Percentiles rank a stretch among this genome's conserved stretches.
phyloP scores from a whole-genome alignment of 2,797 vertebrate genomes.

The Labeo calbasu region DNA sequence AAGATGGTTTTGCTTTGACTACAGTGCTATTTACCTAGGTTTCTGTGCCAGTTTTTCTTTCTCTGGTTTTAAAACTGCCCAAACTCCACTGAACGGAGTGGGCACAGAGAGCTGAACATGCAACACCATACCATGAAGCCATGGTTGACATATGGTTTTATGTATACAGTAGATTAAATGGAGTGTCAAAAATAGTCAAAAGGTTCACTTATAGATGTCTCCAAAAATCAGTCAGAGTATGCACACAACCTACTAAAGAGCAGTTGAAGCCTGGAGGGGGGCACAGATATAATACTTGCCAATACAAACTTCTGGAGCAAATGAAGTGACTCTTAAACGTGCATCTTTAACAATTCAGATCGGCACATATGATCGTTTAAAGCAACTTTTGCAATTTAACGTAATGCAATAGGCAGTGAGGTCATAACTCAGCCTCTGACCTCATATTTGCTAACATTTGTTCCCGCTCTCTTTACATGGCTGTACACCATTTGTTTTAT shows the following conservation, averaged over 20 bases:
- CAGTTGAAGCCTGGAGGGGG: not conserved
- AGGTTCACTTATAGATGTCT: conserved; percentile 51
- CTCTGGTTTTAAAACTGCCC: conserved; percentile 48
- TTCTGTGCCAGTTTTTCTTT: conserved; percentile 46
- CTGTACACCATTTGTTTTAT: conserved; percentile 60
- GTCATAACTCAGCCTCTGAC: conserved; percentile 57
- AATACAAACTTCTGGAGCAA: conserved; percentile 28
- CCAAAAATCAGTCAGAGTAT: conserved; percentile 36
- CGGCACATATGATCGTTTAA: conserved; percentile 14
- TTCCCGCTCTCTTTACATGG: conserved; percentile 20
- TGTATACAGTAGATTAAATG: conserved; percentile 66
- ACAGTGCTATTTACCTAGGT: conserved; percentile 53
- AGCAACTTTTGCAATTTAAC: conserved; percentile 53
- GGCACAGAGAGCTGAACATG: conserved; percentile 62
- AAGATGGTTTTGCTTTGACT: conserved; percentile 49
- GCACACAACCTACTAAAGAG: conserved; percentile 34
- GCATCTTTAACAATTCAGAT: conserved; percentile 10
- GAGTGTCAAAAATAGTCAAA: conserved; percentile 60
- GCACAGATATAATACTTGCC: conserved; percentile 4
- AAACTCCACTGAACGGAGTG: conserved; percentile 49
- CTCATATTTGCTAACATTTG: conserved; percentile 47
- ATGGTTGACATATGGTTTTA: conserved; percentile 70
- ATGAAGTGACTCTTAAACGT: conserved; percentile 28
- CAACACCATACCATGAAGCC: conserved; percentile 55
- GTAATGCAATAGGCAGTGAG: conserved; percentile 59